phyloP scores from a whole-genome alignment of 2,888 invertebrate species.

The Gibbula magus region DNA sequence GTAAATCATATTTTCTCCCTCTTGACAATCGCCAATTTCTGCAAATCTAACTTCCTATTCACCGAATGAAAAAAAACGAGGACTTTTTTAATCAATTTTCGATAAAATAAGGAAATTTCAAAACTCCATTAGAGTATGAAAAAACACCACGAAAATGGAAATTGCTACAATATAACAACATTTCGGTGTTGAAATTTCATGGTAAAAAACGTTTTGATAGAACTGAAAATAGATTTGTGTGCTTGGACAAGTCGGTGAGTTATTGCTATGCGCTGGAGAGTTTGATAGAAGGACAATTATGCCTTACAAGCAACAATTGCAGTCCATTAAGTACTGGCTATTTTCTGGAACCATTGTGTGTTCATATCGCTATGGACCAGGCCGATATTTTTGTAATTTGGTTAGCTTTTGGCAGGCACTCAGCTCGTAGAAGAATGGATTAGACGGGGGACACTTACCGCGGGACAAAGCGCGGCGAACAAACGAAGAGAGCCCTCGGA shows the following conservation, averaged over 20 bases:
- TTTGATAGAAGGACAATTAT: conserved; percentile 1
- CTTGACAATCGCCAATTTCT: no score
- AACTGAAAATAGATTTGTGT: conserved; percentile 12
- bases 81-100: no score
- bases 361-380: conserved; percentile 13
- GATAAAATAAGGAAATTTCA: no score
- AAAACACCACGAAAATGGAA: neutral
- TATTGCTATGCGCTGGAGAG: neutral
- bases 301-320: conserved; percentile 19
- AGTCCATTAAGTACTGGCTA: conserved; percentile 34
- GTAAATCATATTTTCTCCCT: no score
- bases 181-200: neutral
- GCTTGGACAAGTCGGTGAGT: neutral
- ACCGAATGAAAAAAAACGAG: no score
- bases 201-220: neutral
- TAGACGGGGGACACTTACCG: conserved; percentile 14
- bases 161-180: neutral
- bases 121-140: neutral
- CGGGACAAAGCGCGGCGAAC: conserved; percentile 19
- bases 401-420: neutral
- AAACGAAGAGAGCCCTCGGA: conserved; percentile 24
- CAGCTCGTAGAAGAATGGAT: conserved; percentile 11
- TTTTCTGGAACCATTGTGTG: conserved; percentile 26
- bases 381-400: conserved; percentile 25
- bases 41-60: no score